phyloP scores from a whole-genome alignment of 2,113 vertebrate genomes.

The rat (Rattus norvegicus) region GRCr8 NC_086021.1:59625001-59625500 shows the following conservation, averaged over 20 bases:
- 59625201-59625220: neutral
- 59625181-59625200: neutral
- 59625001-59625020: constrained; percentile 8
- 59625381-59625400: neutral
- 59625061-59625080: neutral
- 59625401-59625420: neutral
- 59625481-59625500: neutral
- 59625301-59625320: neutral
- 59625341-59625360: neutral
- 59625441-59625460: neutral
- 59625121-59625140: neutral
- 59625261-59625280: neutral
- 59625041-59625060: neutral
- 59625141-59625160: neutral
- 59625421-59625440: neutral
- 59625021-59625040: neutral
- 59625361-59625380: neutral
- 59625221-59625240: neutral
- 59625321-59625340: constrained; percentile 20
- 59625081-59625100: neutral
- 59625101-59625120: neutral
- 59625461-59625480: neutral
- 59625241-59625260: neutral
- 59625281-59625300: neutral
- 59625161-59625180: neutral